phyloP scores from a whole-genome alignment of 2,797 vertebrate genomes.

The Crossoptilon crossoptilon region DNA sequence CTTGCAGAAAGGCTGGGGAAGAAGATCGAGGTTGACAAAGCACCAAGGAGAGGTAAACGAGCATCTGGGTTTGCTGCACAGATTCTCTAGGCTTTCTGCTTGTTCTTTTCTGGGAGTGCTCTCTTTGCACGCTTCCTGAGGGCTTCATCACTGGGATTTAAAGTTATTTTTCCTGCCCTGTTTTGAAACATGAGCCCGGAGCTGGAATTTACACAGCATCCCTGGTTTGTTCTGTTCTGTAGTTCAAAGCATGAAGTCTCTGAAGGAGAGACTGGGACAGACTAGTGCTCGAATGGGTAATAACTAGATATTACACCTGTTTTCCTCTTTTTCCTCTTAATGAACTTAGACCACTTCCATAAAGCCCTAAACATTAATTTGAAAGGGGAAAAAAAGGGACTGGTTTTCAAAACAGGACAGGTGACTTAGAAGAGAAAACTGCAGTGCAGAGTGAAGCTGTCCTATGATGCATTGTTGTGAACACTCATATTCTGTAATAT shows the following conservation, averaged over 20 bases:
- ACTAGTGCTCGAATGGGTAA: slow-evolving; percentile 77
- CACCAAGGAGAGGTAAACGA: slow-evolving; percentile 81
- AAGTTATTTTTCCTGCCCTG: not conserved
- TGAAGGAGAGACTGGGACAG: slow-evolving; percentile 88
- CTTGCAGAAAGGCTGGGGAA: slow-evolving; percentile 89
- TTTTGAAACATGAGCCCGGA: not conserved
- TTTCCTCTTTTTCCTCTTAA: accelerated
- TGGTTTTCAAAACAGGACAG: not conserved
- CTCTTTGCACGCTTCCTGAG: accelerated
- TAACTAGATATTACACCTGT: not conserved
- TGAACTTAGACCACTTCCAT: not conserved
- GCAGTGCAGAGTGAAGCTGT: not conserved
- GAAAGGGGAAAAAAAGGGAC: not conserved
- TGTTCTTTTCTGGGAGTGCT: not conserved
- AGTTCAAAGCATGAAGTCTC: slow-evolving; percentile 79
- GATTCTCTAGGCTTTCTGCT: not conserved
- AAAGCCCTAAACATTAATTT: not conserved
- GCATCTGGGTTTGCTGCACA: not conserved
- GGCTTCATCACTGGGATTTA: not conserved
- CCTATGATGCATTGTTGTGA: not conserved
- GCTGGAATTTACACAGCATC: not conserved
- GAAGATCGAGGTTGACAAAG: slow-evolving; percentile 76
- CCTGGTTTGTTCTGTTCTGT: not conserved
- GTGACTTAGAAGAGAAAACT: not conserved
- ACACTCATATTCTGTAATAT: not conserved